Evolutionary conservation across 2,113 vertebrate species (phyloP).

Genomic region (Helogale parvula): DNA sequence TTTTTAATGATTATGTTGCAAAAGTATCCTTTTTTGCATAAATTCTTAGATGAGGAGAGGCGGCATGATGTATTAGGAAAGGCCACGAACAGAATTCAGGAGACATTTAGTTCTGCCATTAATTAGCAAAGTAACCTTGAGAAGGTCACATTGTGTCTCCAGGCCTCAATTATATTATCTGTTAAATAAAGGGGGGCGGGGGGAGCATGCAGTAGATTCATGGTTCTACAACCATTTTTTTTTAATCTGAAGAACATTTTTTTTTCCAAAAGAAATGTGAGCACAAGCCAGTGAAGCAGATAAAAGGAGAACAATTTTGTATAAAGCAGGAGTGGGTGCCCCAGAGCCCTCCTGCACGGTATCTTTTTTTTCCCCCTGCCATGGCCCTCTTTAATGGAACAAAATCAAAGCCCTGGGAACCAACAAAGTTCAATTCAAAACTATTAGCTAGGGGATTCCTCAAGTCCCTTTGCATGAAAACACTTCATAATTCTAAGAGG

Average conservation of each 20-base stretch:
- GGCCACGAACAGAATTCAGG: conserved; percentile 52
- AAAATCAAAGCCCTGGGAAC: conserved; percentile 61
- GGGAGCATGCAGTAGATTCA: neutral
- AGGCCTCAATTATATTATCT: conserved; percentile 67
- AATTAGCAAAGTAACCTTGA: conserved; percentile 72
- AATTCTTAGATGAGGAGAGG: conserved; percentile 55
- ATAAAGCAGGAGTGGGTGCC: neutral
- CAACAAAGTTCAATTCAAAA: conserved; percentile 56
- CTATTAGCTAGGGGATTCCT: conserved; percentile 35
- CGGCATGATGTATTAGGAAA: conserved; percentile 61
- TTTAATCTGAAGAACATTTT: conserved; percentile 23
- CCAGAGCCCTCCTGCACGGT: neutral
- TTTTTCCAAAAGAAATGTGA: conserved; percentile 48
- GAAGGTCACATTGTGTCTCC: conserved; percentile 65
- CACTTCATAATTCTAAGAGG: conserved; percentile 44
- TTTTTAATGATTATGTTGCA: conserved; percentile 54
- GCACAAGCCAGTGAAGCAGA: conserved; percentile 32
- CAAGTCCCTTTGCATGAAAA: conserved; percentile 55
- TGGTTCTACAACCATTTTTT: conserved; percentile 49
- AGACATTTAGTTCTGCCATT: conserved; percentile 65
- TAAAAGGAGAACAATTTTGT: conserved; percentile 24
- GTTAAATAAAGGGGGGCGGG: neutral
- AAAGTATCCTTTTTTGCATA: conserved; percentile 57
- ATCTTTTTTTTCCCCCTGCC: neutral
- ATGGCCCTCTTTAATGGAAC: conserved; percentile 8